Percentiles rank a stretch among this genome's conserved stretches.
phyloP scores from a whole-genome alignment of 2,888 invertebrate species.

The Adelphocoris suturalis region DNA sequence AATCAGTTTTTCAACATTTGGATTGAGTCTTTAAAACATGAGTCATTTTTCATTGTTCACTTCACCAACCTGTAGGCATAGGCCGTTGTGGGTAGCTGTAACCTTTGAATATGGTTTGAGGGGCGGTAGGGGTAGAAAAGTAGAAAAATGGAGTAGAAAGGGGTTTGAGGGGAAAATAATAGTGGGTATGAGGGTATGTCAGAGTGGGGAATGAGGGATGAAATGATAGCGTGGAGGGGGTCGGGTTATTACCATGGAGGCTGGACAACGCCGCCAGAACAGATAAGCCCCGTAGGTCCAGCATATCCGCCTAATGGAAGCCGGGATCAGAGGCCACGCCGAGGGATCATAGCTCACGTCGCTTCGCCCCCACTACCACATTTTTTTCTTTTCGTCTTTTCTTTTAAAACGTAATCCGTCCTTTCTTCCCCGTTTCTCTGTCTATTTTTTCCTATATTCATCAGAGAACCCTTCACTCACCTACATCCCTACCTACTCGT shows the following conservation, averaged over 20 bases:
- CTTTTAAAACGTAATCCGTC: background rate
- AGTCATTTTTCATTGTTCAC: too few species aligned
- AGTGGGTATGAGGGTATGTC: too few species aligned
- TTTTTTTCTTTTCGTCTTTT: background rate
- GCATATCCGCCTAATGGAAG: conserved; percentile 50
- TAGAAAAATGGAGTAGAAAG: too few species aligned
- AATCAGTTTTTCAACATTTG: too few species aligned
- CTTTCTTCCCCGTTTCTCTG: background rate
- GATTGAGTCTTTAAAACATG: too few species aligned
- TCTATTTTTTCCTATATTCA: background rate
- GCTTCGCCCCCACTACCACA: background rate
- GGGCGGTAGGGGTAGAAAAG: too few species aligned
- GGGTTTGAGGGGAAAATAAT: too few species aligned
- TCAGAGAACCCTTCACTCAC: background rate
- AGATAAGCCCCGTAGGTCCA: conserved; percentile 22
- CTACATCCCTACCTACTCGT: too few species aligned
- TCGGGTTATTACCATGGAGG: conserved; percentile 47
- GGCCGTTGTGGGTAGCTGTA: too few species aligned
- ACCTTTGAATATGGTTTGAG: too few species aligned
- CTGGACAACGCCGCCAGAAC: background rate
- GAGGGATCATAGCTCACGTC: conserved; percentile 44
- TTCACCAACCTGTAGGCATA: too few species aligned
- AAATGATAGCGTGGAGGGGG: background rate
- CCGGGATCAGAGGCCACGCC: conserved; percentile 32
- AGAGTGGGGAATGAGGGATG: too few species aligned